Evolutionary conservation across 2,113 vertebrate genomes (phyloP).

Genomic region (Rhinolophus ferrumequinum): DNA sequence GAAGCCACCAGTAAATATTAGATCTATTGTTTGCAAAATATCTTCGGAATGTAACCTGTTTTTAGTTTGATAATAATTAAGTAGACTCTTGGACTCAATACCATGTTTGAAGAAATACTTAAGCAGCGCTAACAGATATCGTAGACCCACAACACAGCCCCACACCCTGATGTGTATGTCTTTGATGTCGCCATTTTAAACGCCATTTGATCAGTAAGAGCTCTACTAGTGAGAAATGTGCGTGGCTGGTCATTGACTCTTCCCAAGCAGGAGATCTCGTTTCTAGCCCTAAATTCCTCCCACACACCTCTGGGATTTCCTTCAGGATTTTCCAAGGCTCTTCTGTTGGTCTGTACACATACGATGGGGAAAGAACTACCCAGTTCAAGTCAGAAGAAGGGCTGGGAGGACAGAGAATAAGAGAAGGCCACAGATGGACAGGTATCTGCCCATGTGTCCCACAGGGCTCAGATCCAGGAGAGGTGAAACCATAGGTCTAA

Average conservation of each 20-base stretch:
- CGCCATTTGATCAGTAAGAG: constrained; percentile 29
- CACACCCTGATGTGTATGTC: not conserved
- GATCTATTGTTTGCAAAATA: constrained; percentile 80
- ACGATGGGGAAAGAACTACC: not conserved
- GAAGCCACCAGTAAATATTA: constrained; percentile 68
- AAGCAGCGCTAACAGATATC: constrained; percentile 56
- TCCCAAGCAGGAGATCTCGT: constrained; percentile 53
- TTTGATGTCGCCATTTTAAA: constrained; percentile 38
- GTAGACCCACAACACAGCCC: not conserved
- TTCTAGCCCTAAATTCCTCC: constrained; percentile 57
- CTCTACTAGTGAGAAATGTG: constrained; percentile 20
- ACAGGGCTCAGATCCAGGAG: not conserved
- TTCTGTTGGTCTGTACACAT: not conserved
- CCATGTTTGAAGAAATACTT: constrained; percentile 28
- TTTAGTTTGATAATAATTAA: constrained; percentile 71
- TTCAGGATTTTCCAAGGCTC: not conserved
- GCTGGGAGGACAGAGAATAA: not conserved
- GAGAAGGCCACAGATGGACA: no score
- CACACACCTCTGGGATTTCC: not conserved
- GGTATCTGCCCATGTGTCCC: no score
- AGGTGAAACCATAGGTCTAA: not conserved
- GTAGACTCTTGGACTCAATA: constrained; percentile 38
- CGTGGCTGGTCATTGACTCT: not conserved
- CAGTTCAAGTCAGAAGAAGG: not conserved
- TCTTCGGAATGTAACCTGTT: constrained; percentile 64